Evolutionary conservation across 2,888 invertebrate species (phyloP).

Genomic region (Steinernema carpocapsae): DNA sequence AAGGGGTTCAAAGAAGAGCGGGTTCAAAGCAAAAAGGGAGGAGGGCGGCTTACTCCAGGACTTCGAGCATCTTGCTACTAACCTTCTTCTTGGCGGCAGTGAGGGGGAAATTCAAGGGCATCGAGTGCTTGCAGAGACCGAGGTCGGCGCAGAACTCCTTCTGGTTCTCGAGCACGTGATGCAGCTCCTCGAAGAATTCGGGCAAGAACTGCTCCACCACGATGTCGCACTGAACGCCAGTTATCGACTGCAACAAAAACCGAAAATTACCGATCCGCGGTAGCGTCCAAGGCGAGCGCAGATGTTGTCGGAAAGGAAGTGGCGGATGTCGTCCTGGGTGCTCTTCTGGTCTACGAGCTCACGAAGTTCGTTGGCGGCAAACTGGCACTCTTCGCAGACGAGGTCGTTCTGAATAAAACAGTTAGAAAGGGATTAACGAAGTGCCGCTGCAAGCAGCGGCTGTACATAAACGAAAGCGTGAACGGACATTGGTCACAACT

Average conservation of each 20-base stretch:
- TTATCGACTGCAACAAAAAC: not conserved
- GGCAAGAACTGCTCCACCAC: conserved; percentile 65
- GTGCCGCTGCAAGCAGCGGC: not conserved
- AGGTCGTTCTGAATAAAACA: conserved; percentile 58
- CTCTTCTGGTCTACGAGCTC: conserved; percentile 56
- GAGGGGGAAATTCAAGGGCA: conserved; percentile 9
- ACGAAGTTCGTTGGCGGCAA: conserved; percentile 64
- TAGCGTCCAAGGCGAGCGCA: conserved; percentile 61
- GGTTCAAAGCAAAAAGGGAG: conserved; percentile 28
- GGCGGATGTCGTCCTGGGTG: conserved; percentile 49
- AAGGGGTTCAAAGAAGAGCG: not conserved
- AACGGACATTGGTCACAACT: conserved; percentile 8
- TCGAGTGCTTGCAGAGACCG: conserved; percentile 12
- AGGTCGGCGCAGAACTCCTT: conserved; percentile 47
- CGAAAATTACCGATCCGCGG: conserved; percentile 55
- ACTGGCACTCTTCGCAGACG: conserved; percentile 67
- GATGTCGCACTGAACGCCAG: conserved; percentile 58
- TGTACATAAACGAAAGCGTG: too few relatives aligned
- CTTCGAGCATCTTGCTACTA: conserved; percentile 38
- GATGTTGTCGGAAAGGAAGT: conserved; percentile 52
- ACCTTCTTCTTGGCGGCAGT: conserved; percentile 25
- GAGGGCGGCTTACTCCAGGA: conserved; percentile 38
- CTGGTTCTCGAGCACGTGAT: conserved; percentile 57
- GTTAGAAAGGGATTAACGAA: not conserved
- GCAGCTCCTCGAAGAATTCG: conserved; percentile 63